phyloP scores from a whole-genome alignment of 1,140 invertebrate species.

The Polypedilum pembai region DNA sequence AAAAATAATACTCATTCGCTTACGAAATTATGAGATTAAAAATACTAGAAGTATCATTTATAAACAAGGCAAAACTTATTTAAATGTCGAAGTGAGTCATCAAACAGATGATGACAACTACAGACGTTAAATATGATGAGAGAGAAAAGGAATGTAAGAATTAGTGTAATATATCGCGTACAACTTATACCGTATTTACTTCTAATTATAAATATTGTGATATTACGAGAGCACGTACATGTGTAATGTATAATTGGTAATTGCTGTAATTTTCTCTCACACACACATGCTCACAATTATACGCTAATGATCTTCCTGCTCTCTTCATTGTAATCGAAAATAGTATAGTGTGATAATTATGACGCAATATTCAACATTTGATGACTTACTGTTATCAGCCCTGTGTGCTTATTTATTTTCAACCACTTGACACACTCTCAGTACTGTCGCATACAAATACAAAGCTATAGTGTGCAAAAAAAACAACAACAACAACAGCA shows the following conservation, averaged over 20 bases:
- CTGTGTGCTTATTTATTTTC: neutral
- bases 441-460: neutral
- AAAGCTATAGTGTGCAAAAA: neutral
- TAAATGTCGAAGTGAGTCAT: too few relatives aligned
- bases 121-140: too few relatives aligned
- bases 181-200: neutral
- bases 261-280: neutral
- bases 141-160: too few relatives aligned
- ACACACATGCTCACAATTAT: conserved; percentile 4
- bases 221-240: conserved; percentile 4
- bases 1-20: too few relatives aligned
- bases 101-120: too few relatives aligned
- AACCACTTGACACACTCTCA: neutral
- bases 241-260: neutral
- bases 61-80: too few relatives aligned
- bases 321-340: neutral
- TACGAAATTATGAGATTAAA: too few relatives aligned
- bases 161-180: neutral
- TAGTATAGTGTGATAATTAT: neutral
- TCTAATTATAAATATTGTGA: conserved; percentile 14
- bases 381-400: too few relatives aligned
- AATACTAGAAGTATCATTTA: too few relatives aligned
- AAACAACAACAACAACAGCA: too few relatives aligned
- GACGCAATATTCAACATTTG: neutral
- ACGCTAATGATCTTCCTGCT: neutral